Evolutionary conservation across 2,113 vertebrate genomes (phyloP).

Genomic region (Henicopernis longicauda): DNA sequence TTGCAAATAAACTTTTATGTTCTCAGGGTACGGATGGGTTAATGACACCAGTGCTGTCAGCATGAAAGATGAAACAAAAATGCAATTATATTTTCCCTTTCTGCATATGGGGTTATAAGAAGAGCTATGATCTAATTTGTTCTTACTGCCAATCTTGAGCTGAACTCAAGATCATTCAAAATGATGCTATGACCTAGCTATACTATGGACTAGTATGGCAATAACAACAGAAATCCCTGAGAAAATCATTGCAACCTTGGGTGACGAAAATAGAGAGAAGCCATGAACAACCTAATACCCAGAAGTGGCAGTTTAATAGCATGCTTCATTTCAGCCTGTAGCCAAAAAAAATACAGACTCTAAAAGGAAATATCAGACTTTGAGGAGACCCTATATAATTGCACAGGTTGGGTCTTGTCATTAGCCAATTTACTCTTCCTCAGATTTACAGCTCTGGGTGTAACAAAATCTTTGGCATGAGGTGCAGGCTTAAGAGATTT

Average conservation of each 20-base stretch:
- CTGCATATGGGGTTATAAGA: background rate
- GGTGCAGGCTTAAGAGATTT: background rate
- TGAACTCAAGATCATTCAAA: constrained; percentile 2
- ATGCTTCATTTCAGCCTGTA: background rate
- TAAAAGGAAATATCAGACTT: background rate
- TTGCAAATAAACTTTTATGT: background rate
- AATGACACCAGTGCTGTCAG: background rate
- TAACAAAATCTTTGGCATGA: background rate
- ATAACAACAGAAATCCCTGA: background rate
- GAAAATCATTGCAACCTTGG: background rate
- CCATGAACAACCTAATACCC: background rate
- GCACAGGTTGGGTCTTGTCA: background rate
- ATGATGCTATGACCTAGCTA: background rate
- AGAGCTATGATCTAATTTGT: background rate
- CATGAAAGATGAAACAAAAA: background rate
- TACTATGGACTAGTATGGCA: background rate
- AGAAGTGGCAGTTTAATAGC: background rate
- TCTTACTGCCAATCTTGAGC: background rate
- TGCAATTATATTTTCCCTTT: background rate
- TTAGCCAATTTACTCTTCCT: background rate
- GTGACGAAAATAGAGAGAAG: background rate
- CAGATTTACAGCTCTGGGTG: background rate
- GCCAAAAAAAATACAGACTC: background rate
- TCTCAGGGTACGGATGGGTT: background rate
- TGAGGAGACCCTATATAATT: background rate